A percentile compares a stretch with the other conserved stretches of the same genome.
Conservation (phyloP, 2,797 vertebrate species). For the Cephalopachus bancanus region DNA sequence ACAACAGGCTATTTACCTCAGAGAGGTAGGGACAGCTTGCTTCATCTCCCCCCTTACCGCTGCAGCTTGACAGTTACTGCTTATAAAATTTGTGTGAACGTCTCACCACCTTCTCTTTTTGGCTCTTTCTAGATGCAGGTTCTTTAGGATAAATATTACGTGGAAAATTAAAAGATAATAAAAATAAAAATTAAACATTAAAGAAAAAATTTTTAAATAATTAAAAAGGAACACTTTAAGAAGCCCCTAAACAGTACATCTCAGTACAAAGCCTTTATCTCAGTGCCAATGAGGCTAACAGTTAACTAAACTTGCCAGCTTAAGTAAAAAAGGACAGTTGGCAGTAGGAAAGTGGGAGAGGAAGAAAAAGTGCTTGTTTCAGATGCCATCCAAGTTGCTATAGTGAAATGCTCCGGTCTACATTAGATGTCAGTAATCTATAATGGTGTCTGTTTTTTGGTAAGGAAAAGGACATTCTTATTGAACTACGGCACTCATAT, state of each 20-base stretch:
- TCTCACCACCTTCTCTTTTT: not conserved
- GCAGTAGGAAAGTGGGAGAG: not conserved
- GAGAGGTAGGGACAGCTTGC: not conserved
- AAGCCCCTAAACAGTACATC: not conserved
- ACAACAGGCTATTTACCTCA: conserved; percentile 1
- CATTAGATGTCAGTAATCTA: not conserved
- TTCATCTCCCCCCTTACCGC: not conserved
- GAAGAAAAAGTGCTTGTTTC: conserved; percentile 13
- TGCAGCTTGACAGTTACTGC: not conserved
- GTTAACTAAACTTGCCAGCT: not conserved
- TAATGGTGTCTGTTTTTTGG: not conserved
- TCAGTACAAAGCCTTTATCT: conserved; percentile 5
- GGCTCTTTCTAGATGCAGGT: not conserved
- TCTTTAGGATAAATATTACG: not conserved
- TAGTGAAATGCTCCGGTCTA: not conserved
- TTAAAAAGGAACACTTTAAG: conserved; percentile 40
- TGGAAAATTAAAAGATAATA: not conserved
- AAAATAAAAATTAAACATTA: not conserved
- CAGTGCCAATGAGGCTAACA: not conserved
- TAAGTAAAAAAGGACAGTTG: not conserved
- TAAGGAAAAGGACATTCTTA: not conserved
- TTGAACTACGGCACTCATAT: not conserved
- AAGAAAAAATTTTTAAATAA: not conserved
- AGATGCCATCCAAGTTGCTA: not conserved
- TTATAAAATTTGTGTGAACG: not conserved